A percentile compares a stretch with the other conserved stretches of the same genome.
phyloP scores from a whole-genome alignment of 2,113 vertebrate species.

The Salvelinus fontinalis region DNA sequence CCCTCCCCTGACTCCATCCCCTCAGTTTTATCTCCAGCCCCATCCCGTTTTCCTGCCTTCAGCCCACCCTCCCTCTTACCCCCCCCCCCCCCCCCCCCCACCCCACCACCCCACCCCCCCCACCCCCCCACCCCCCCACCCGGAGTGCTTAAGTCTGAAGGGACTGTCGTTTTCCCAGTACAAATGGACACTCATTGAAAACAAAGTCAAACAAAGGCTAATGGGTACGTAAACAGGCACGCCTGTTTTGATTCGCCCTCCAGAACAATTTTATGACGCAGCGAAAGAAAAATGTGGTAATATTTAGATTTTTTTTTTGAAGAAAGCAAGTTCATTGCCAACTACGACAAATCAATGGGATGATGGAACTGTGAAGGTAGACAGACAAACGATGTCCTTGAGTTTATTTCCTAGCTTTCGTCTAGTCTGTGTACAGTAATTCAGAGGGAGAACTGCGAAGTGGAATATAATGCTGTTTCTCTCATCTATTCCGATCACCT shows the following conservation, averaged over 20 bases:
- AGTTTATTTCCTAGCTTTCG: too few relatives aligned
- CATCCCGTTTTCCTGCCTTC: too few relatives aligned
- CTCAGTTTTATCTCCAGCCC: too few relatives aligned
- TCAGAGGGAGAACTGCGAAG: too few relatives aligned
- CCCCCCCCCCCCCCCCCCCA: not conserved
- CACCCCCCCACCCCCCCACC: not conserved
- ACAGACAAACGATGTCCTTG: conserved; percentile 2
- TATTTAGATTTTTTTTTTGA: conserved; percentile 52
- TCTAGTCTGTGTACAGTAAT: too few relatives aligned
- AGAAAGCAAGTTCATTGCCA: conserved; percentile 43
- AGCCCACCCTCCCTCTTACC: too few relatives aligned
- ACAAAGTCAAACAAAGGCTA: not conserved
- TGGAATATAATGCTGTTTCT: too few relatives aligned
- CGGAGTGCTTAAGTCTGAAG: not conserved
- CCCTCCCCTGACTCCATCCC: too few relatives aligned
- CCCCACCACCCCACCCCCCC: too few relatives aligned
- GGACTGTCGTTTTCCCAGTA: conserved; percentile 25
- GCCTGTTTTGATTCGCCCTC: conserved; percentile 16
- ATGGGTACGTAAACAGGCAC: conserved; percentile 26
- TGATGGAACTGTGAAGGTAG: conserved; percentile 12
- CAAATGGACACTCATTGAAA: conserved; percentile 19
- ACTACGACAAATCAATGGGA: conserved; percentile 6
- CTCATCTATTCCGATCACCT: too few relatives aligned
- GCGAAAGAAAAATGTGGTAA: conserved; percentile 27
- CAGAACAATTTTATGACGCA: conserved; percentile 15